Conservation (phyloP, 2,113 vertebrate genomes). For the Coregonus clupeaformis region DNA sequence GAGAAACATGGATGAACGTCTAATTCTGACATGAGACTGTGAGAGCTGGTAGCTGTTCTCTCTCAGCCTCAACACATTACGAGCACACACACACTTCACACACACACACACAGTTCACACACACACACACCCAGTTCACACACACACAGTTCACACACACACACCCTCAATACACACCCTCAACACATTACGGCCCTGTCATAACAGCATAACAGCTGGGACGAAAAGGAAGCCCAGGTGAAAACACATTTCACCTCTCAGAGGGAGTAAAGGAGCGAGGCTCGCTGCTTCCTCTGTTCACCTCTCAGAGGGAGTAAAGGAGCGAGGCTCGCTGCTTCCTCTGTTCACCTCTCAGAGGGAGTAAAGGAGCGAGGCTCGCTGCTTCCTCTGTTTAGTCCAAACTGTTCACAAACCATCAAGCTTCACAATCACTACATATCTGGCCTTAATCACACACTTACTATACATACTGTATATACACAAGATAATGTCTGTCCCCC, state of each 20-base stretch:
- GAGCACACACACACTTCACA: too few species aligned
- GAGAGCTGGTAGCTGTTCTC: neutral
- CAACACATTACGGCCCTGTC: too few species aligned
- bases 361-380: neutral
- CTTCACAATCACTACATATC: neutral
- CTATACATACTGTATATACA: neutral
- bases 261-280: neutral
- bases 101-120: too few species aligned
- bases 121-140: too few species aligned
- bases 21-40: neutral
- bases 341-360: neutral
- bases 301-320: neutral
- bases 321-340: neutral
- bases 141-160: too few species aligned
- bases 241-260: neutral
- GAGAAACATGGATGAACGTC: too few species aligned
- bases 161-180: too few species aligned
- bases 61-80: too few species aligned
- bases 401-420: neutral
- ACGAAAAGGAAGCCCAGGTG: too few species aligned
- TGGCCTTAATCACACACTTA: constrained; percentile 14
- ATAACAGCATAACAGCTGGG: too few species aligned
- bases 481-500: neutral
- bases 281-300: neutral
- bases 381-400: neutral